Evolutionary conservation across 2,888 invertebrate species (phyloP), one percentile per base, ranked within the genome.

Genomic region (Diarsia mendica): DNA sequence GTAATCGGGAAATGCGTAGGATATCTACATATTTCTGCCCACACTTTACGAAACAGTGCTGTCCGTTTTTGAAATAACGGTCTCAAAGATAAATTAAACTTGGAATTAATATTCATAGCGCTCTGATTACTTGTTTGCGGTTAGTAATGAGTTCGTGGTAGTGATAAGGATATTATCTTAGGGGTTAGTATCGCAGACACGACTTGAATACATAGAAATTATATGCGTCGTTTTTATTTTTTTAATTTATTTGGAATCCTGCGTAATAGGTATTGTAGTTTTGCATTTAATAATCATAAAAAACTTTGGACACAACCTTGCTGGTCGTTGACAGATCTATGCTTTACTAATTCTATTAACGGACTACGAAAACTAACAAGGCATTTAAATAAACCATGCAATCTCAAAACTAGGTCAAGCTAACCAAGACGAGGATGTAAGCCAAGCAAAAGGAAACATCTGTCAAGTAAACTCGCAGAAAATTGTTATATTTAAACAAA

Each of bases 1-100:
- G 86, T 82, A 81, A 81, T 82, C 82, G 82, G 83, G 85, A 86
- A 87, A 85, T 82, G 91, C 90, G 91, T 90, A 90, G 91, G 91
- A 77, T 84, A 73, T 79, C 85, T 83, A 87, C 86, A 85, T 84
- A 80, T 81, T 72, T 72, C 81, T 89, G 81, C 90, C 90, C 88
- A 90, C 88, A 71, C 74, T 61, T 64, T 76, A 79, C 77, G 72
- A 79, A 81, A 85, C 49, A 55, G 39, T 49, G 28, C 69, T 69
- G 68, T 61, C 68, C n/a, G 72, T 78, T 79, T 85, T 79, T 67
- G 61, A 68, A 84, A 80, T 77, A 60, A 68, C 71, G 15, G 39
- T 55, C 28, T 9, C 39, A 67, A 55, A 77, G 51, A 64, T 67
- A 83, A 64, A 79, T 67, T 60, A 49, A 60, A 71, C 53, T 69